These are phyloP conservation scores for Gracilinanus agilis DNA, from an alignment of 2,113 vertebrate species.

Conservation along the genomic window DNA sequence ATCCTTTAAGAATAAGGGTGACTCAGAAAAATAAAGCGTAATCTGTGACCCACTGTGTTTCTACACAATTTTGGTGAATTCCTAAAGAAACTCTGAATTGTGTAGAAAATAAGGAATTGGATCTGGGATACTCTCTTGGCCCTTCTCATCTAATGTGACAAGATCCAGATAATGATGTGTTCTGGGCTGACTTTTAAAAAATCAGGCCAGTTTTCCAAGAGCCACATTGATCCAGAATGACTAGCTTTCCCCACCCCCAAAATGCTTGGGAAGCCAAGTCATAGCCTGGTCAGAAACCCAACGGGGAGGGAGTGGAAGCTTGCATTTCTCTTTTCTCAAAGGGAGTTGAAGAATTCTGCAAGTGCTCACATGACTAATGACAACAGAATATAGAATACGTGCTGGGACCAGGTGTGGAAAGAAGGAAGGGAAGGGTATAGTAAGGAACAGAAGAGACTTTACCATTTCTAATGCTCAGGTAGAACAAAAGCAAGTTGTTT, in stretches of 20 bases:
- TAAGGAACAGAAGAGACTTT: background rate
- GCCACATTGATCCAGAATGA: background rate
- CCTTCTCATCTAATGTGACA: background rate
- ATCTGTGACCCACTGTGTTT: background rate
- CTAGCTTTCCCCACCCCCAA: background rate
- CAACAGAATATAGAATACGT: background rate
- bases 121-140: background rate
- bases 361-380: background rate
- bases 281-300: background rate
- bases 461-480: conserved; percentile 1
- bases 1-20: background rate
- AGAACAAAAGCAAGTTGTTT: background rate
- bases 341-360: background rate
- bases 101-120: background rate
- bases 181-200: background rate
- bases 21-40: background rate
- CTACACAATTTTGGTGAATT: background rate
- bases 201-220: background rate
- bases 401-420: background rate
- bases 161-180: background rate
- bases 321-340: conserved; percentile 1
- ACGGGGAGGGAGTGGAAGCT: conserved; percentile 4
- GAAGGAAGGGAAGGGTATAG: background rate
- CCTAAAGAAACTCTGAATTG: background rate
- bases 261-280: conserved; percentile 1